phyloP scores from a whole-genome alignment of 2,797 vertebrate species.

The Crenichthys baileyi region DNA sequence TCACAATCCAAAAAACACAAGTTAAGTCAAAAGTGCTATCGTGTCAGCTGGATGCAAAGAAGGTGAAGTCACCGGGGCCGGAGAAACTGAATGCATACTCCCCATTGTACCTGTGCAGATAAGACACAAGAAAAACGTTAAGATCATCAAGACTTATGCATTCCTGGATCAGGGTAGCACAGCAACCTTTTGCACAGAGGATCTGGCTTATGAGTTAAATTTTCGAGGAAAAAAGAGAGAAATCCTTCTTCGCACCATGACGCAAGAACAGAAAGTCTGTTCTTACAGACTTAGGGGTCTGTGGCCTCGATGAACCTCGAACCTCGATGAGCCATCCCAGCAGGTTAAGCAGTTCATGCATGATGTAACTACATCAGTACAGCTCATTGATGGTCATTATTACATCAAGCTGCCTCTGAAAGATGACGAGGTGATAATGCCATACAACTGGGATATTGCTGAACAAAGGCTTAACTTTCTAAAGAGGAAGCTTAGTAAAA shows the following conservation, averaged over 20 bases:
- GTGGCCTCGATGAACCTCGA: background rate
- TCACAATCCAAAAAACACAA: background rate
- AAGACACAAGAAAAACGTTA: background rate
- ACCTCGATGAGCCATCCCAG: background rate
- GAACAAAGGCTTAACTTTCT: conserved; percentile 11
- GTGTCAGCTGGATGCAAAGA: background rate
- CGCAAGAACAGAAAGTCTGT: conserved; percentile 2
- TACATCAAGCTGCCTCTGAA: background rate
- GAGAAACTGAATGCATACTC: background rate
- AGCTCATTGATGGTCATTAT: background rate
- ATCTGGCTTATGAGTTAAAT: background rate
- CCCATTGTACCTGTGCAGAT: background rate
- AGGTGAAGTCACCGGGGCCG: background rate
- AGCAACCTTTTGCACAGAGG: conserved; percentile 1
- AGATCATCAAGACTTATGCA: background rate
- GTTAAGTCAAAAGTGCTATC: background rate
- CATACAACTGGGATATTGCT: background rate
- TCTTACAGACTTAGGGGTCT: background rate
- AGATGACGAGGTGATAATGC: background rate
- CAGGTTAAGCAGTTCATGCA: conserved; percentile 13
- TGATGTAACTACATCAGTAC: background rate
- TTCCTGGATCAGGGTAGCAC: conserved; percentile 16
- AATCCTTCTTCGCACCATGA: background rate
- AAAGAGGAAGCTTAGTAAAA: background rate
- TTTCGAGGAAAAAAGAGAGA: conserved; percentile 8